Percentiles rank a stretch among this genome's conserved stretches.
These are phyloP conservation scores for Cyclophora punctaria DNA, from an alignment of 2,888 invertebrate species.

Conservation along the genomic window DNA sequence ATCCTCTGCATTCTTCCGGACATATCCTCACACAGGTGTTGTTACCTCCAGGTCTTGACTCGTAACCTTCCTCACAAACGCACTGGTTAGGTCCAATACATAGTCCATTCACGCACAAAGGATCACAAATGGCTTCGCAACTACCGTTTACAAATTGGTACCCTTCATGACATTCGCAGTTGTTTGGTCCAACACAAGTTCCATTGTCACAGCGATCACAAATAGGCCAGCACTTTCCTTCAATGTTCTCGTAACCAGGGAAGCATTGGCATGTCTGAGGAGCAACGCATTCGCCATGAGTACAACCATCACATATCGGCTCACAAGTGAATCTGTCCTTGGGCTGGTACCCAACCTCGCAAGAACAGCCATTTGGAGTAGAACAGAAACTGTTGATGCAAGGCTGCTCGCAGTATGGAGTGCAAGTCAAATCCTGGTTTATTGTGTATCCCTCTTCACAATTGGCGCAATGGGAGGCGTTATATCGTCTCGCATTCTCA, in stretches of 20 bases:
- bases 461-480: constrained; percentile 41
- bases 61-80: constrained; percentile 25
- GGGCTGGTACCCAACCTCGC: constrained; percentile 30
- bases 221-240: constrained; percentile 12
- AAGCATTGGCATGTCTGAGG: constrained; percentile 51
- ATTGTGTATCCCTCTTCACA: constrained; percentile 34
- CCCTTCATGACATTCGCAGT: constrained; percentile 13
- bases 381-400: constrained; percentile 34
- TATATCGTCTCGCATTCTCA: constrained; percentile 30
- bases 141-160: background rate
- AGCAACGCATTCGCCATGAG: constrained; percentile 53
- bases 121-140: background rate
- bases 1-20: constrained; percentile 19
- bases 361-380: constrained; percentile 36
- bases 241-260: constrained; percentile 36
- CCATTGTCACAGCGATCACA: constrained; percentile 14
- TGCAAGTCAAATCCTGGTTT: constrained; percentile 26
- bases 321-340: constrained; percentile 27
- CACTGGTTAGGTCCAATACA: constrained; percentile 42
- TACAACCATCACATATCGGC: constrained; percentile 51
- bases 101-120: background rate
- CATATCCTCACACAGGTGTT: constrained; percentile 26
- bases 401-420: constrained; percentile 21
- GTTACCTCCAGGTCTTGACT: background rate
- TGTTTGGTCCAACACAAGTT: constrained; percentile 7